These are phyloP conservation scores for Oncorhynchus kisutch DNA, from an alignment of 2,113 vertebrate species.

Conservation along the genomic window DNA sequence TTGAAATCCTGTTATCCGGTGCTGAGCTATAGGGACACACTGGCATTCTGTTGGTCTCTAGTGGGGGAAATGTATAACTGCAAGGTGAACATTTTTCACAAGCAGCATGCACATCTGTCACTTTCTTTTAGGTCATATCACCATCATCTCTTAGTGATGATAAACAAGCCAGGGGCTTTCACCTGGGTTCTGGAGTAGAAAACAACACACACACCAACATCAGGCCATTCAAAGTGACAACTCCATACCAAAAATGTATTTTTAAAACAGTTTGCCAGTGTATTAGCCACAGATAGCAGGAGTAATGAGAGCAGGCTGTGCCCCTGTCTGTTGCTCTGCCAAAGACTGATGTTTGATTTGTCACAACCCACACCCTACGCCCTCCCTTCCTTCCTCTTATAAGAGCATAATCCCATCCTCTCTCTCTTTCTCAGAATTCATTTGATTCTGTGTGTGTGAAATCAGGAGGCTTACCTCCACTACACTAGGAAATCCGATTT, in stretches of 20 bases:
- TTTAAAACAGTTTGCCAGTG: slow-evolving; percentile 8
- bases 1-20: neutral
- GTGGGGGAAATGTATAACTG: slow-evolving; percentile 20
- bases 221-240: neutral
- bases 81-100: slow-evolving; percentile 37
- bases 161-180: slow-evolving; percentile 8
- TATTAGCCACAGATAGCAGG: slow-evolving; percentile 24
- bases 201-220: slow-evolving; percentile 3
- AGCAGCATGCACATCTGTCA: slow-evolving; percentile 17
- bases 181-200: neutral
- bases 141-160: slow-evolving; percentile 19
- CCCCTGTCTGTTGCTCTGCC: neutral
- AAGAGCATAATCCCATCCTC: slow-evolving; percentile 1
- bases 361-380: neutral
- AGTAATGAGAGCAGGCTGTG: slow-evolving; percentile 5
- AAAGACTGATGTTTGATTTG: neutral
- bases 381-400: neutral
- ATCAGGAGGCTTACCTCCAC: neutral
- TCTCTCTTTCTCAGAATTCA: neutral
- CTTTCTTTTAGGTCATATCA: neutral
- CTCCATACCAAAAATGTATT: slow-evolving; percentile 16
- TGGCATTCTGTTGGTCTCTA: slow-evolving; percentile 16
- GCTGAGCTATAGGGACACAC: no score
- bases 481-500: no score
- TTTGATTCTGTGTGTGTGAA: neutral